phyloP scores from a whole-genome alignment of 2,797 vertebrate species.

The Takifugu ocellatus region DNA sequence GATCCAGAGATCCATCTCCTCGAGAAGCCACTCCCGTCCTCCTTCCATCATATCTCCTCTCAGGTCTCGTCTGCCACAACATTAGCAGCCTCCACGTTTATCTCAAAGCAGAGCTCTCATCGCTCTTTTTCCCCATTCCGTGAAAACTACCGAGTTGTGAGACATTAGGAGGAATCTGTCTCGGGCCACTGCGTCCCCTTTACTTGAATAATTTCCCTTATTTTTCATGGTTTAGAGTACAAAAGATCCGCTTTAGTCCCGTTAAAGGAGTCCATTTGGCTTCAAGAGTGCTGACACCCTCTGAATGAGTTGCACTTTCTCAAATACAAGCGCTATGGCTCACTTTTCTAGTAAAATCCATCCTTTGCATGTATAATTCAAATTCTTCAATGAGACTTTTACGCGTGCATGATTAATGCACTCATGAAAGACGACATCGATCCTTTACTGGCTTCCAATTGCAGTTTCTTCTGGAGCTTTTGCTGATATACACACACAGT shows the following conservation, averaged over 20 bases:
- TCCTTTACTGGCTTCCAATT: slow-evolving; percentile 1
- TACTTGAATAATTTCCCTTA: background rate
- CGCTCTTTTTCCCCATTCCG: slow-evolving; percentile 19
- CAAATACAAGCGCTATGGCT: too few species aligned
- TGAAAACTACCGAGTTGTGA: slow-evolving; percentile 2
- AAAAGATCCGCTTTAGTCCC: too few species aligned
- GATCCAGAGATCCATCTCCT: slow-evolving; percentile 5
- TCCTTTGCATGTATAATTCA: slow-evolving; percentile 1
- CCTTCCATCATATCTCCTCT: slow-evolving; percentile 18
- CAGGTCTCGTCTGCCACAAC: slow-evolving; percentile 11
- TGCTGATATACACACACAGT: slow-evolving; percentile 1
- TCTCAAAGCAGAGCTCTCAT: slow-evolving; percentile 14
- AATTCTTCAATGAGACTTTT: background rate
- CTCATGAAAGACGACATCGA: background rate
- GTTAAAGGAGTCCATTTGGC: too few species aligned
- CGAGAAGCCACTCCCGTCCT: slow-evolving; percentile 4
- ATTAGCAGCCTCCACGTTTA: slow-evolving; percentile 27
- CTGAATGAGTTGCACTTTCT: too few species aligned
- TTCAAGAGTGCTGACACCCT: too few species aligned
- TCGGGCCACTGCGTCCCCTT: background rate
- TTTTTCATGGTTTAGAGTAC: background rate
- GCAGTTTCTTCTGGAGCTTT: slow-evolving; percentile 5
- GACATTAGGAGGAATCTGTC: slow-evolving; percentile 1
- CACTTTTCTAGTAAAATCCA: background rate
- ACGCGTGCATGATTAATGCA: slow-evolving; percentile 1